phyloP scores from a whole-genome alignment of 2,113 vertebrate species.

The Oceanites oceanicus region DNA sequence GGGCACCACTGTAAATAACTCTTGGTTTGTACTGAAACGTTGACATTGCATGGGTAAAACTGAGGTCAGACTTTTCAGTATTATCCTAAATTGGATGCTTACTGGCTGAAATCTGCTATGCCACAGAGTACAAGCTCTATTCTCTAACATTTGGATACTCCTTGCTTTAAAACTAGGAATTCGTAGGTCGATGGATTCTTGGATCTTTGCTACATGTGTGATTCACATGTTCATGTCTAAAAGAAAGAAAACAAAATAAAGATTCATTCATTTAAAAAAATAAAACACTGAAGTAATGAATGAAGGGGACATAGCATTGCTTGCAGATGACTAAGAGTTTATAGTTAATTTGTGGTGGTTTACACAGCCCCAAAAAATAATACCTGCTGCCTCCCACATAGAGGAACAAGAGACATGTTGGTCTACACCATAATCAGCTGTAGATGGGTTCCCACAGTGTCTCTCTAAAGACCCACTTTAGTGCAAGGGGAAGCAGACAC shows the following conservation, averaged over 20 bases:
- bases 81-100: neutral
- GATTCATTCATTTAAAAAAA: neutral
- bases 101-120: neutral
- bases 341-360: neutral
- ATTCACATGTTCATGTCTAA: neutral
- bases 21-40: neutral
- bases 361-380: neutral
- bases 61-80: neutral
- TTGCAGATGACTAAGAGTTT: neutral
- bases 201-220: neutral
- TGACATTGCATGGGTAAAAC: neutral
- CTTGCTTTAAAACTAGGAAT: neutral
- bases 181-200: neutral
- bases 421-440: neutral
- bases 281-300: neutral
- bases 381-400: neutral
- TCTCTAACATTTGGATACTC: neutral
- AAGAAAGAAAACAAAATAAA: neutral
- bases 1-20: slow-evolving; percentile 2
- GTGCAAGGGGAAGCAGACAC: neutral
- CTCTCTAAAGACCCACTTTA: neutral
- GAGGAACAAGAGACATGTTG: neutral
- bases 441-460: neutral
- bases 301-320: neutral
- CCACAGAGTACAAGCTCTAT: neutral